Percentiles rank a stretch among this genome's conserved stretches.
phyloP scores from a whole-genome alignment of 2,113 vertebrate genomes.

The Microcebus murinus region DNA sequence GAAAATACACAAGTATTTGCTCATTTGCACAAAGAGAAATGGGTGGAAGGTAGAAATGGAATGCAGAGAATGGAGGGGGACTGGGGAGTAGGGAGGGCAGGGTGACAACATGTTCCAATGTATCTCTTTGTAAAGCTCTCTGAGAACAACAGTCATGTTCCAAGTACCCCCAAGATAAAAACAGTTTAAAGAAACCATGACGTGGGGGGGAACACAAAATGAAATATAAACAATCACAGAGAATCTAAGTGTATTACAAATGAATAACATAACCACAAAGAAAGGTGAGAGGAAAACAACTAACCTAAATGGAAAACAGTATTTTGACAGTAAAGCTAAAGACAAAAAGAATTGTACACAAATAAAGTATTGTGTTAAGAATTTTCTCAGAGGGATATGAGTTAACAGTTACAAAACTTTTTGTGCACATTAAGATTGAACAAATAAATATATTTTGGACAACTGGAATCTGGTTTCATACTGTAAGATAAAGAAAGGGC shows the following conservation, averaged over 20 bases:
- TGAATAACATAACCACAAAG: not conserved
- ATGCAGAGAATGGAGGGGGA: not conserved
- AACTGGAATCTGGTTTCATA: not conserved
- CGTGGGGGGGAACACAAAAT: not conserved
- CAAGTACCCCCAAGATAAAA: not conserved
- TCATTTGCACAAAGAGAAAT: not conserved
- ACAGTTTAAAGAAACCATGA: not conserved
- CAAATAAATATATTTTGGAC: not conserved
- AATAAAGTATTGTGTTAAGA: not conserved
- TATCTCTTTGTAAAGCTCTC: not conserved
- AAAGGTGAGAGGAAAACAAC: not conserved
- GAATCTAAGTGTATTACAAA: not conserved
- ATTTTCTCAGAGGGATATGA: not conserved
- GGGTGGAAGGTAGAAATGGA: not conserved
- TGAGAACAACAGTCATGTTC: not conserved
- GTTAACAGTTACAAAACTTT: not conserved
- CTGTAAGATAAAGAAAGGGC: not conserved
- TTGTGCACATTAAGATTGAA: not conserved
- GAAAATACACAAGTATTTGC: not conserved
- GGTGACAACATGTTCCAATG: not conserved
- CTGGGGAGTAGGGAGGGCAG: too few relatives aligned
- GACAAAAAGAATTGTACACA: not conserved
- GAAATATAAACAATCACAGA: not conserved
- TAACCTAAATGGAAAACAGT: not conserved
- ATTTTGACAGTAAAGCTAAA: not conserved